Conservation (phyloP, 2,888 invertebrate species). For the Agrochola lychnidis region DNA sequence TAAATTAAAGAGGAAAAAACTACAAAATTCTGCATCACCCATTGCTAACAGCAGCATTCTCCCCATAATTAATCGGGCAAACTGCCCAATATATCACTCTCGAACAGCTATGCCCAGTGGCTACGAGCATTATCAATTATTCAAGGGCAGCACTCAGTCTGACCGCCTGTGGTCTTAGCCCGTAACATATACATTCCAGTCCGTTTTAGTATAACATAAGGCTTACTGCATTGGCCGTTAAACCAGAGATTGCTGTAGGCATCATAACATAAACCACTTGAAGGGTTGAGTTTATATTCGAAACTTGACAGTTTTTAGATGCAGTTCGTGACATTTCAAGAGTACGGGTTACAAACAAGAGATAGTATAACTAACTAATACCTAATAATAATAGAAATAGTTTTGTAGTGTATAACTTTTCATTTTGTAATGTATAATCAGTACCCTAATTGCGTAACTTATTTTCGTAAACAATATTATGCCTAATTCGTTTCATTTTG, state of each 20-base stretch:
- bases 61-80: background rate
- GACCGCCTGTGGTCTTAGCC: slow-evolving; percentile 40
- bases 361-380: background rate
- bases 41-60: background rate
- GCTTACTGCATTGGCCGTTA: slow-evolving; percentile 31
- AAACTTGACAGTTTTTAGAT: background rate
- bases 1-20: too few species aligned
- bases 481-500: too few species aligned
- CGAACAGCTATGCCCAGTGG: slow-evolving; percentile 23
- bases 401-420: too few species aligned
- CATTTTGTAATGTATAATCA: too few species aligned
- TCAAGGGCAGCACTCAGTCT: slow-evolving; percentile 15
- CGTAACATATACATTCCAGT: slow-evolving; percentile 39
- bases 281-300: slow-evolving; percentile 30
- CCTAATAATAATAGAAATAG: too few species aligned
- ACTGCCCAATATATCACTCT: slow-evolving; percentile 19
- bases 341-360: background rate
- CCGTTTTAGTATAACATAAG: slow-evolving; percentile 25
- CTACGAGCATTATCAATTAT: slow-evolving; percentile 29
- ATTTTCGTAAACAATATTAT: too few species aligned
- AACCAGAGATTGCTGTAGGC: slow-evolving; percentile 38
- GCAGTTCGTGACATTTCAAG: background rate
- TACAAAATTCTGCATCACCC: background rate
- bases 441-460: too few species aligned
- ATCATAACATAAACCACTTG: slow-evolving; percentile 38